Evolutionary conservation across 2,888 invertebrate genomes (phyloP).

Genomic region (Bombyx huttoni): DNA sequence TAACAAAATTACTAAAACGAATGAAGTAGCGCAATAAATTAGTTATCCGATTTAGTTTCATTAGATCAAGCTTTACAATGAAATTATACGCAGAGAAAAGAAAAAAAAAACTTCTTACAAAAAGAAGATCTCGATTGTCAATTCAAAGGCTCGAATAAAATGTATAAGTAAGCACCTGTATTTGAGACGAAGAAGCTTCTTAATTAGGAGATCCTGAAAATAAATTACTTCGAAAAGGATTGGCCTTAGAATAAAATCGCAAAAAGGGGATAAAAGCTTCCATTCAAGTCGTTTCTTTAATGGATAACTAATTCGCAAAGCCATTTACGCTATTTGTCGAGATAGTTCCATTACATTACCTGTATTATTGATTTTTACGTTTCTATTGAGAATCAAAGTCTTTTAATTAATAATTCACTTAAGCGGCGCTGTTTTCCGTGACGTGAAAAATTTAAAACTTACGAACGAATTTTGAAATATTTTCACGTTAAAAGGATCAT

Average conservation of each 20-base stretch:
- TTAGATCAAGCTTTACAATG: not conserved
- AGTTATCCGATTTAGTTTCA: no score
- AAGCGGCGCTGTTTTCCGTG: no score
- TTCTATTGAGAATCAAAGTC: no score
- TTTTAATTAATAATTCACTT: no score
- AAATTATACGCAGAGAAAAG: not conserved
- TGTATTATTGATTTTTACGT: not conserved
- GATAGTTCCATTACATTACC: not conserved
- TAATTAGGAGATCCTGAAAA: slow-evolving; percentile 1
- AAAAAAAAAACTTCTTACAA: not conserved
- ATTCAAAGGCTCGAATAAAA: not conserved
- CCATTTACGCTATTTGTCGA: not conserved
- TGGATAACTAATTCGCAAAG: not conserved
- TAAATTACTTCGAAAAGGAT: slow-evolving; percentile 1
- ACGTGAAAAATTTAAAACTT: no score
- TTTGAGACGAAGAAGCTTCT: slow-evolving; percentile 1
- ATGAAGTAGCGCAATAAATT: no score
- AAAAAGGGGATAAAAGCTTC: not conserved
- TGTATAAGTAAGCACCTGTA: not conserved
- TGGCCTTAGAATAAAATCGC: slow-evolving; percentile 1
- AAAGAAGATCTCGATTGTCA: not conserved
- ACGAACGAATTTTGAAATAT: no score
- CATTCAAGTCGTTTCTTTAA: not conserved
- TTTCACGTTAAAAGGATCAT: no score
- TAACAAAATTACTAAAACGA: no score